These are phyloP conservation scores for Phyllostomus discolor DNA, from an alignment of 2,113 vertebrate genomes.

Conservation along the genomic window DNA sequence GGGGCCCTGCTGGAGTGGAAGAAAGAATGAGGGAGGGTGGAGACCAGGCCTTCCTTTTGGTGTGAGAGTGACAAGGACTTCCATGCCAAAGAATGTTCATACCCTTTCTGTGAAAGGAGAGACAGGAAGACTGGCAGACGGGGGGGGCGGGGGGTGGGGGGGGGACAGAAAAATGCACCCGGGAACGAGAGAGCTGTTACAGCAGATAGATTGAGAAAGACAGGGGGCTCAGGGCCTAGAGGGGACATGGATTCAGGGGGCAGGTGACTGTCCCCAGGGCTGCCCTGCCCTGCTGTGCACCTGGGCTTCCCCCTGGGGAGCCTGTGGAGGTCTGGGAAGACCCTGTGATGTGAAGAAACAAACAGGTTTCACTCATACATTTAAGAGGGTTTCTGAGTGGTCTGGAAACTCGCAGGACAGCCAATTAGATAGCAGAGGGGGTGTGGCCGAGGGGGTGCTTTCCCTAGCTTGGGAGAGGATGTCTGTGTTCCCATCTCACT, in stretches of 20 bases:
- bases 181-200: background rate
- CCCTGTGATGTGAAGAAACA: background rate
- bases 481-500: background rate
- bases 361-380: background rate
- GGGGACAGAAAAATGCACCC: background rate
- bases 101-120: background rate
- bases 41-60: background rate
- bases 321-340: background rate
- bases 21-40: background rate
- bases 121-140: background rate
- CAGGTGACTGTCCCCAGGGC: background rate
- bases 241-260: too few relatives aligned
- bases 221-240: background rate
- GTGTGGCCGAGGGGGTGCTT: too few relatives aligned
- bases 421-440: background rate
- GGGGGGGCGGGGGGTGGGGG: too few relatives aligned
- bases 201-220: background rate
- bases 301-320: too few relatives aligned
- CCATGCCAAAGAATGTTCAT: background rate
- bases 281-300: background rate
- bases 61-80: background rate
- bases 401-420: rapidly evolving
- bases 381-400: background rate
- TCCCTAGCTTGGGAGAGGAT: background rate
- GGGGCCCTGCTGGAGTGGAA: background rate